Base-by-base conservation (phyloP, 2,113 vertebrate species). In the Rhinolophus ferrumequinum region DNA sequence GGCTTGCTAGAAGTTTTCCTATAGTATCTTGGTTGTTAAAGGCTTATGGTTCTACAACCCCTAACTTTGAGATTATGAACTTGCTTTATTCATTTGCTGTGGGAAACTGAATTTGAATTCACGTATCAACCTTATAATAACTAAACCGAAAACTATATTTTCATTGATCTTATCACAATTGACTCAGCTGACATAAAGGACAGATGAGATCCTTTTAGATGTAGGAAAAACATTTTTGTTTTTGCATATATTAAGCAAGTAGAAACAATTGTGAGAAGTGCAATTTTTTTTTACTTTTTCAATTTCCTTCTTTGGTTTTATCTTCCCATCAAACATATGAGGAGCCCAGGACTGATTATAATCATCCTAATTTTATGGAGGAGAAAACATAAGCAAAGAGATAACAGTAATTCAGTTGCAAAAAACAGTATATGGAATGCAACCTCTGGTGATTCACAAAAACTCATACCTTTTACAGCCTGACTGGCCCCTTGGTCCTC, bases 71-170 rank as follows among this genome's bases (percentile, higher is more conserved):
- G 62, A 70, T 33, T 47, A 8, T 24, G 5, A 56, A 77, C 19
- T 88, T 92, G 35, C 19, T 94, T 73, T 66, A 93, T 72, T 79
- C 54, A 84, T 84, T 85, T 96, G 56, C 56, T 94, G 47, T 52
- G 47, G 80, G 56, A 95, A 92, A 79, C 35, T 56, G 10, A 92
- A 30, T 72, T 92, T 19, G 50, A 92, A 85, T 84, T 72, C 28
- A 92, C 26, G 70, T 77, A 38, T 38, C 76, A 88, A 70, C 24
- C 13, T 72, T 70, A 26, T 87, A 79, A 79, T 41, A 52, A 76
- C 30, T 70, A 72, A 67, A 76, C 21, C 30, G 18, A 52, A 41
- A 70, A 41, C 67, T 58, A 54, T 62, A 83, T 64, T 54, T 79
- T 72, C 56, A 58, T 22, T n/a, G 15, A 79, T 84, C 85, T n/a